Conservation (phyloP, 2,888 invertebrate species). For the Sipha maydis region DNA sequence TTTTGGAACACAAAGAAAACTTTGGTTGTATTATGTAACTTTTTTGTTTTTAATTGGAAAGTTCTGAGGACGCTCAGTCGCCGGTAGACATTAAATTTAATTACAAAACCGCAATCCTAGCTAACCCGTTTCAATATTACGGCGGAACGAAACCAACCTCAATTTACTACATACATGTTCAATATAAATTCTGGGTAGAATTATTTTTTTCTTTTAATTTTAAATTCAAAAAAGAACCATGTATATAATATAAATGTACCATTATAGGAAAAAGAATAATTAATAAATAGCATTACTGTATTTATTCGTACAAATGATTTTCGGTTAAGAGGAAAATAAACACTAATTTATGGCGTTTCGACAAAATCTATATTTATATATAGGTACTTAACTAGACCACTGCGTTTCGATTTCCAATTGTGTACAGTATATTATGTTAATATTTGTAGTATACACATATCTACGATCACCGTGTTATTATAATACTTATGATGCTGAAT, state of each 20-base stretch:
- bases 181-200: neutral
- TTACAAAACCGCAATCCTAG: neutral
- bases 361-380: neutral
- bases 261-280: too few relatives aligned
- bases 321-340: too few relatives aligned
- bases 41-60: constrained; percentile 29
- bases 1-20: constrained; percentile 5
- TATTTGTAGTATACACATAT: too few relatives aligned
- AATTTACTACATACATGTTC: neutral
- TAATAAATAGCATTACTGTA: too few relatives aligned
- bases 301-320: too few relatives aligned
- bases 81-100: constrained; percentile 12
- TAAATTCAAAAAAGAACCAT: neutral
- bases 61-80: neutral
- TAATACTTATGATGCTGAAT: too few relatives aligned
- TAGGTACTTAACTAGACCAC: too few relatives aligned
- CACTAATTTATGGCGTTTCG: neutral
- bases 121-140: neutral
- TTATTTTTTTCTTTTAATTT: neutral
- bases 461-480: too few relatives aligned
- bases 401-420: too few relatives aligned
- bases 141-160: neutral
- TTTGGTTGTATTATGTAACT: neutral
- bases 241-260: too few relatives aligned
- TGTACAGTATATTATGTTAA: too few relatives aligned